Percentiles rank a stretch among this genome's conserved stretches.
Evolutionary conservation across 1,140 invertebrate genomes (phyloP).

Genomic region (Panonychus citri): DNA sequence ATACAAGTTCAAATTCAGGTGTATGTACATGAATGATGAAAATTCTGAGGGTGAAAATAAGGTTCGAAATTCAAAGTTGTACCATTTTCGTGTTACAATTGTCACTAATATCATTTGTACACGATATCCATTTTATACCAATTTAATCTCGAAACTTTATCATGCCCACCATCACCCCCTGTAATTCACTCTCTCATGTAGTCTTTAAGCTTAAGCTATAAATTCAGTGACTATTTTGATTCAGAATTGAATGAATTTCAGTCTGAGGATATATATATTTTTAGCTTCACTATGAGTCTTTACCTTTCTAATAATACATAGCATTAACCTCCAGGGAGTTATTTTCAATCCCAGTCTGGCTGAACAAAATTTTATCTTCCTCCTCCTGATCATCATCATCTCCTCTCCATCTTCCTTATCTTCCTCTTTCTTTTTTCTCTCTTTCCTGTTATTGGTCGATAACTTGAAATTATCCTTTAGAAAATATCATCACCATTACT

Average conservation of each 20-base stretch:
- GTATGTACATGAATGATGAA: too few relatives aligned
- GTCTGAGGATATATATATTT: conserved; percentile 61
- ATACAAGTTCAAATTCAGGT: too few relatives aligned
- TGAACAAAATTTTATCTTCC: neutral
- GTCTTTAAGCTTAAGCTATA: conserved; percentile 34
- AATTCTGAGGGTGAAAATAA: too few relatives aligned
- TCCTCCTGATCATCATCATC: neutral
- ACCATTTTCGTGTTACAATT: too few relatives aligned
- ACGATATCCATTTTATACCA: too few relatives aligned
- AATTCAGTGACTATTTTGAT: conserved; percentile 31
- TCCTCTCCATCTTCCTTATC: neutral
- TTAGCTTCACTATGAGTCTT: conserved; percentile 43
- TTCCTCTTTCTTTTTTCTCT: neutral
- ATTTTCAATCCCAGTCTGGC: neutral
- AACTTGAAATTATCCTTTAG: neutral
- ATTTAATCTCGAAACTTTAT: too few relatives aligned
- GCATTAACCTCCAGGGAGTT: neutral
- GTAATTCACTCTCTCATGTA: too few relatives aligned
- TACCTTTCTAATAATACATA: neutral
- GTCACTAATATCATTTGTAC: too few relatives aligned
- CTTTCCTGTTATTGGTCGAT: neutral
- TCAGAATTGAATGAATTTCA: conserved; percentile 40
- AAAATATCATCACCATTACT: too few relatives aligned
- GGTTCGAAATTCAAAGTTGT: too few relatives aligned
- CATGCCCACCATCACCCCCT: too few relatives aligned